A percentile compares a stretch with the other conserved stretches of the same genome.
These are phyloP conservation scores for Aurelia aurita DNA, from an alignment of 30 jellyfish, hydroid and myxozoan genomes.

Conservation along the genomic window DNA sequence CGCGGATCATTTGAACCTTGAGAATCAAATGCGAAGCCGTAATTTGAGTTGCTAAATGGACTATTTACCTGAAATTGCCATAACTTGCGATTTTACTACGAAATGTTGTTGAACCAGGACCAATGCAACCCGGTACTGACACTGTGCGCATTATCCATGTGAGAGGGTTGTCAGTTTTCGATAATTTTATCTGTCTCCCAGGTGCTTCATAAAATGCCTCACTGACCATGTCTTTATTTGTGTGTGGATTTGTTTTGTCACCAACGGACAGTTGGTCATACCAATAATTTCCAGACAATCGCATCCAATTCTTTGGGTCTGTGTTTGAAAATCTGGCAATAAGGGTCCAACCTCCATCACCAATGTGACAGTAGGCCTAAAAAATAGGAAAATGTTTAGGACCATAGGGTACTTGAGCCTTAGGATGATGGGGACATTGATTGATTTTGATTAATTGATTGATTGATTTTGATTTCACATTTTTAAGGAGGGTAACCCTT, in stretches of 20 bases:
- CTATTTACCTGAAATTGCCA: constrained; percentile 52
- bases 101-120: constrained; percentile 8
- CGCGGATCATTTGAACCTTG: too few relatives aligned
- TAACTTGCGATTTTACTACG: constrained; percentile 5
- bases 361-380: constrained; percentile 60
- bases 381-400: too few relatives aligned
- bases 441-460: too few relatives aligned
- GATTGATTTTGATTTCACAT: too few relatives aligned
- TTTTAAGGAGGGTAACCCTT: too few relatives aligned
- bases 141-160: not conserved
- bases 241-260: constrained; percentile 14
- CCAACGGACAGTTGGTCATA: constrained; percentile 40
- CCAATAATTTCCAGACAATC: constrained; percentile 30
- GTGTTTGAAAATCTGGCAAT: constrained; percentile 66
- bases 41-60: too few relatives aligned
- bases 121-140: too few relatives aligned
- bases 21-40: not conserved
- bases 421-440: too few relatives aligned
- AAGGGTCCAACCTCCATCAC: constrained; percentile 60
- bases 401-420: too few relatives aligned
- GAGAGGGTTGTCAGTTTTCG: constrained; percentile 26
- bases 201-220: constrained; percentile 21
- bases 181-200: constrained; percentile 11
- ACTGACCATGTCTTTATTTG: constrained; percentile 49
- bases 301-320: constrained; percentile 44